Evolutionary conservation across 2,797 vertebrate species (phyloP).

Genomic region (Acanthurus tractus): DNA sequence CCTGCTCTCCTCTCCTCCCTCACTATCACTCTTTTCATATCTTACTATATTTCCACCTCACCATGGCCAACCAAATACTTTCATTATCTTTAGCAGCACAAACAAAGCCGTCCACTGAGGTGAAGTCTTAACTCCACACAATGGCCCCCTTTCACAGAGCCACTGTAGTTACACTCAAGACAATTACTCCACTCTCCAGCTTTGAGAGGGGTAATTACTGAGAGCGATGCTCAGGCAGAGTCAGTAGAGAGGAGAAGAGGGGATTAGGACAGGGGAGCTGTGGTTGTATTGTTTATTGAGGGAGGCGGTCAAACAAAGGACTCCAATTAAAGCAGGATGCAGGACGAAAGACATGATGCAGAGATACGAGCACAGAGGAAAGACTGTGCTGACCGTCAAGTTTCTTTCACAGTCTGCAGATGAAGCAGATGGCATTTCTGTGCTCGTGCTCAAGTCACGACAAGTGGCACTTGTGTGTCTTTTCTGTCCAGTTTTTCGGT

Average conservation of each 20-base stretch:
- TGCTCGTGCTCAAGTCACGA: conserved; percentile 4
- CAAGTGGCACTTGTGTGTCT: conserved; percentile 42
- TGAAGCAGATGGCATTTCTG: not conserved
- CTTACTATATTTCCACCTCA: conserved; percentile 68
- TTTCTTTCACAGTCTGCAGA: conserved; percentile 10
- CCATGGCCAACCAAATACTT: conserved; percentile 81
- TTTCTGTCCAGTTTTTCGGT: conserved; percentile 43
- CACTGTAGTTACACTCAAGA: conserved; percentile 85
- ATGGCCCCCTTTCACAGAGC: conserved; percentile 86
- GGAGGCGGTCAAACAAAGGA: conserved; percentile 82
- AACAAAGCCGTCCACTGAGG: conserved; percentile 86
- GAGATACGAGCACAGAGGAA: conserved; percentile 43
- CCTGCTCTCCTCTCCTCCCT: conserved; percentile 43
- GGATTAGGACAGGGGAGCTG: conserved; percentile 71
- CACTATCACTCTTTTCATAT: conserved; percentile 56
- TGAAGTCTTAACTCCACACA: conserved; percentile 82
- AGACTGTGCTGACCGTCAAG: conserved; percentile 12
- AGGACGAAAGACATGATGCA: conserved; percentile 65
- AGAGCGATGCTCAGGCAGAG: conserved; percentile 78
- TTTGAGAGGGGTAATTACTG: conserved; percentile 84
- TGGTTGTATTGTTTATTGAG: conserved; percentile 83
- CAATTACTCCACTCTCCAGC: conserved; percentile 86
- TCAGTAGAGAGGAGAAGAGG: conserved; percentile 65
- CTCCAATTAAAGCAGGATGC: conserved; percentile 72
- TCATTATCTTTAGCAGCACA: conserved; percentile 85